phyloP scores from a whole-genome alignment of 2,888 invertebrate genomes.

The Acleris laterana region DNA sequence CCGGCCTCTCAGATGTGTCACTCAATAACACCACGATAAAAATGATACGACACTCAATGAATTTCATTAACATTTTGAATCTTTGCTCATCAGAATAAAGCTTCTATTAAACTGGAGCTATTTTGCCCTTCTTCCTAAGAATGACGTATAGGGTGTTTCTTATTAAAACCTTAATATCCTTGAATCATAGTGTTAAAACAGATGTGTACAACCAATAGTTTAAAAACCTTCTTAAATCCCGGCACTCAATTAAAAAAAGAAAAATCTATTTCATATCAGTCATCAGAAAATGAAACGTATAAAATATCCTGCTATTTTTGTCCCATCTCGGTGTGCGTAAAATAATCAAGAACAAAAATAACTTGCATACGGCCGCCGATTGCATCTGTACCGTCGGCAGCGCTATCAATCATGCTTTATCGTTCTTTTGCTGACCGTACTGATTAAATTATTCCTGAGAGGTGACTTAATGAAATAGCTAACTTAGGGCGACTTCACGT shows the following conservation, averaged over 20 bases:
- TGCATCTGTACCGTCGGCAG: conserved; percentile 49
- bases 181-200: conserved; percentile 7
- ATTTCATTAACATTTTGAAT: conserved; percentile 14
- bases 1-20: conserved; percentile 50
- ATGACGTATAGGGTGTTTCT: neutral
- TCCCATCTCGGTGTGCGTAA: conserved; percentile 26
- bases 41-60: conserved; percentile 35
- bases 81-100: conserved; percentile 3
- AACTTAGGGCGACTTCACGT: conserved; percentile 51
- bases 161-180: conserved; percentile 3
- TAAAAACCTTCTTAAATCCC: neutral
- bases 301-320: conserved; percentile 20
- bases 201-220: neutral
- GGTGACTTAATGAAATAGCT: conserved; percentile 77
- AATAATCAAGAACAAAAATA: conserved; percentile 36
- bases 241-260: conserved; percentile 1
- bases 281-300: conserved; percentile 14
- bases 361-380: conserved; percentile 42
- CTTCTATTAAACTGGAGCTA: neutral
- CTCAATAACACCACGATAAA: conserved; percentile 44
- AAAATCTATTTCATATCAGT: conserved; percentile 32
- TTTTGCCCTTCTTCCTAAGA: conserved; percentile 7
- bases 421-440: conserved; percentile 75
- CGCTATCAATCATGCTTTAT: conserved; percentile 81
- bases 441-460: conserved; percentile 80